Conservation (phyloP, 64 coral and sea anemone species). For the Astreopora myriophthalma region DNA sequence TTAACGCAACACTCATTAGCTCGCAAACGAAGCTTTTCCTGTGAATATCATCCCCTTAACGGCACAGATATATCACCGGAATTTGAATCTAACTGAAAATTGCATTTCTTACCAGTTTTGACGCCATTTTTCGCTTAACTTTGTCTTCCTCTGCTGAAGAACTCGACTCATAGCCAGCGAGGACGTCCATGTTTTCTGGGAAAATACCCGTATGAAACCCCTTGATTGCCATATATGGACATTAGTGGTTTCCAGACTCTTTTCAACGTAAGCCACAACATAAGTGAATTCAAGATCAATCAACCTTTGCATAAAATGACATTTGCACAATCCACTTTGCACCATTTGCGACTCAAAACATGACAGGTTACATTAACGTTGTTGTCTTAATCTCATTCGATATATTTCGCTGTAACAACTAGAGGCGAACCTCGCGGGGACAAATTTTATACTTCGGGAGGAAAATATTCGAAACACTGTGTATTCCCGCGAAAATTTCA, state of each 20-base stretch:
- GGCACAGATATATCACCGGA: not conserved
- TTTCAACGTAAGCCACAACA: not conserved
- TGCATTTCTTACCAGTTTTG: conserved; percentile 23
- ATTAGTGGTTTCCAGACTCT: not conserved
- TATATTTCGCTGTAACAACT: not conserved
- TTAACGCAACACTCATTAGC: not conserved
- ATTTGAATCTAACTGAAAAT: not conserved
- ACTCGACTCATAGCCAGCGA: conserved; percentile 54
- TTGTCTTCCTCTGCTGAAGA: conserved; percentile 61
- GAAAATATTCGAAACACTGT: not conserved
- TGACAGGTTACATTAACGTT: not conserved
- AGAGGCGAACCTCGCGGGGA: not conserved
- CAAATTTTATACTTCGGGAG: not conserved
- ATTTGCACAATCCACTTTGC: no score
- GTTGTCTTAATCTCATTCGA: not conserved
- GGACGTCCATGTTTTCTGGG: not conserved
- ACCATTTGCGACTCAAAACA: not conserved
- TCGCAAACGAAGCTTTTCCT: not conserved
- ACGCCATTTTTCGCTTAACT: not conserved
- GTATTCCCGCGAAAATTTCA: not conserved
- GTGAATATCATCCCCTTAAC: not conserved
- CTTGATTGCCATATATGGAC: conserved; percentile 6
- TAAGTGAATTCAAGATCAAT: not conserved
- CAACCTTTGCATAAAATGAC: no score
- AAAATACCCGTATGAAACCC: conserved; percentile 14